These are phyloP conservation scores for Ploceus nigricollis DNA, from an alignment of 2,113 vertebrate genomes.

Conservation along the genomic window DNA sequence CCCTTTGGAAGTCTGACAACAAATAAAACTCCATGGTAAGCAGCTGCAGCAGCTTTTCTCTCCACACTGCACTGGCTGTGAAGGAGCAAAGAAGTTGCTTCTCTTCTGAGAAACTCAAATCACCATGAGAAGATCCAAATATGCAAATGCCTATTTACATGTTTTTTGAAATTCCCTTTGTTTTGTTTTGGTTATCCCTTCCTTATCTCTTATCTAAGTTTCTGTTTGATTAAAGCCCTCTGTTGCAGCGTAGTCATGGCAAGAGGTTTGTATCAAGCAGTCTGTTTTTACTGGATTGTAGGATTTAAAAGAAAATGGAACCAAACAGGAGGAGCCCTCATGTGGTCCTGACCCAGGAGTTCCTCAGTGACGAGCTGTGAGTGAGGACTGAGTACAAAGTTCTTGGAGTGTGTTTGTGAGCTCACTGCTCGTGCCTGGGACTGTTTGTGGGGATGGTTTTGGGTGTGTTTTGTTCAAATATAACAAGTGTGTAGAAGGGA, in stretches of 20 bases:
- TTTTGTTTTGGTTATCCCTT: constrained; percentile 3
- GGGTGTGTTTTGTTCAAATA: background rate
- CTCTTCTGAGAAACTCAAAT: background rate
- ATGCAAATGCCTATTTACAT: background rate
- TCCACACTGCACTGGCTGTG: background rate
- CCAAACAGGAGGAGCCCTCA: background rate
- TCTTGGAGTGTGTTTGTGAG: background rate
- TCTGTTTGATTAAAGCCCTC: constrained; percentile 28
- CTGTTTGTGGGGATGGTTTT: background rate
- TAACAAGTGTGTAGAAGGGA: fast-evolving
- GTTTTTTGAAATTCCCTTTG: background rate
- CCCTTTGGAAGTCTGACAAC: background rate
- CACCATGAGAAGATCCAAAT: background rate
- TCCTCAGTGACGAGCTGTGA: background rate
- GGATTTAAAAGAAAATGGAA: background rate
- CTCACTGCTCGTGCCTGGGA: background rate
- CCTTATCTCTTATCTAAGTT: constrained; percentile 4
- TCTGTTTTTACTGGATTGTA: constrained; percentile 1
- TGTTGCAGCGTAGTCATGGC: background rate
- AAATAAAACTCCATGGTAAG: background rate
- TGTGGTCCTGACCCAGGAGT: background rate
- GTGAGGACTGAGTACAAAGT: background rate
- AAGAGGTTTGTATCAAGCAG: background rate
- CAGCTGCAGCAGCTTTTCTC: background rate
- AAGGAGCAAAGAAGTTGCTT: background rate